Base-by-base conservation (phyloP, 2,797 vertebrate genomes). In the Chlorospingus flavigularis region DNA sequence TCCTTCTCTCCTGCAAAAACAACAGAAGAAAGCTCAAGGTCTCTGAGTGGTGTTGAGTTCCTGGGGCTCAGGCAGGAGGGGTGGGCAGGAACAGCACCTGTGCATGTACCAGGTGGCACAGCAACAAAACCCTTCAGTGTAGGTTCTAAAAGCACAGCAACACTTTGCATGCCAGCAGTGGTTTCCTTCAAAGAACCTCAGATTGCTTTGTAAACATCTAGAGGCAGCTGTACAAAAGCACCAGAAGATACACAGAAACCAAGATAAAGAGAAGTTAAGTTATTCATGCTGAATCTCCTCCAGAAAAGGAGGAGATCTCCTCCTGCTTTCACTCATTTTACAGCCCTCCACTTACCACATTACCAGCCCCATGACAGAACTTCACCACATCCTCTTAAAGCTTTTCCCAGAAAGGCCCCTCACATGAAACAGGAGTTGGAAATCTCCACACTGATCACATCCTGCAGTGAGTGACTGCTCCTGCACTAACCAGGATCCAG, bases 1-100 rank as follows among this genome's bases (percentile, higher is more conserved):
- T 99, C 99, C 91, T 97, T 98, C 96, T 99, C 98, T 24, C 99
- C 99, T 99, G 96, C 80, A 97, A 97, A 97, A 75, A 94, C 33
- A 97, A 89, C 96, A 95, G 91, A 91, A 90, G 51, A 96, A 62
- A 90, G 74, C 86, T 95, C 86, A 97, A 92, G 58, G 76, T 82
- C 54, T 48, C 53, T 9, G 58, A 74, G 66, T 33, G 57, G 63
- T 25, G 33, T 40, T 2, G 30, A 68, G 35, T 39, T 80, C 57
- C 43, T 57, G 30, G 63, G 33, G 78, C 83, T 90, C 9, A 45
- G 53, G n/a, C 65, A 63, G 47, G 61, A 83, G 21, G 14, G 20
- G 12, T 48, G 61, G 47, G 42, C 40, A 88, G 24, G 9, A 39
- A 39, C 10, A 62, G 61, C 8, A 5, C 21, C 2, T 39, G 17